These are phyloP conservation scores for Gymnarchus niloticus DNA, from an alignment of 2,113 vertebrate species.

Conservation along the genomic window DNA sequence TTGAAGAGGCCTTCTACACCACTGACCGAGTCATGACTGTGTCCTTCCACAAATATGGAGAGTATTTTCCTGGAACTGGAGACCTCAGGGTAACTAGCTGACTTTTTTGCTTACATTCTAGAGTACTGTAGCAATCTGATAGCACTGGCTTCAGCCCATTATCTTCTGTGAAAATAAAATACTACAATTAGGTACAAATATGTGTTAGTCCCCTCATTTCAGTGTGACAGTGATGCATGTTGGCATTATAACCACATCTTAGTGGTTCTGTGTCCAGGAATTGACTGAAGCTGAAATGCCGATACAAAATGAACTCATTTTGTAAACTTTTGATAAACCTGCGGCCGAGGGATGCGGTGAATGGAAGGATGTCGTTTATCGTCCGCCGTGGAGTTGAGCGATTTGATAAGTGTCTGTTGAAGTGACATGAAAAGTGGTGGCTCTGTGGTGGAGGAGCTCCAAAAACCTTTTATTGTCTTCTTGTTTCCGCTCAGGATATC, in stretches of 20 bases:
- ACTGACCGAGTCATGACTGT: conserved; percentile 98
- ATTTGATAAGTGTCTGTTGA: not conserved
- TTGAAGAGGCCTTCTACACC: conserved; percentile 98
- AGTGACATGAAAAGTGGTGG: not conserved
- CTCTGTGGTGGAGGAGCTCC: not conserved
- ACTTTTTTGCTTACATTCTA: not conserved
- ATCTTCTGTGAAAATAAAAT: not conserved
- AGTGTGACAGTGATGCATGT: not conserved
- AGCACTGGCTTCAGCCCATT: not conserved
- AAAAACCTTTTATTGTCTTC: not conserved
- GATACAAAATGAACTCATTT: not conserved
- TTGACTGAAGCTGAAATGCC: not conserved
- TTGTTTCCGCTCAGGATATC: conserved; percentile 71
- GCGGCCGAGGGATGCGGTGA: not conserved
- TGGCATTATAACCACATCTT: no score
- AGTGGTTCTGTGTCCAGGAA: not conserved
- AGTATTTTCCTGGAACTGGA: conserved; percentile 96
- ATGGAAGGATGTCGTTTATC: not conserved
- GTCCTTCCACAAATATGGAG: conserved; percentile 96
- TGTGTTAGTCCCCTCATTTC: not conserved
- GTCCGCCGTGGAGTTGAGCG: not conserved
- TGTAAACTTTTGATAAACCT: not conserved
- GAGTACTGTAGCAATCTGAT: not conserved
- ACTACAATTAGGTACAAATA: not conserved
- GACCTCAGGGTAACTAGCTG: conserved; percentile 81